Evolutionary conservation across 1,140 invertebrate species (phyloP).

Genomic region (Pseudomyrmex sp.): DNA sequence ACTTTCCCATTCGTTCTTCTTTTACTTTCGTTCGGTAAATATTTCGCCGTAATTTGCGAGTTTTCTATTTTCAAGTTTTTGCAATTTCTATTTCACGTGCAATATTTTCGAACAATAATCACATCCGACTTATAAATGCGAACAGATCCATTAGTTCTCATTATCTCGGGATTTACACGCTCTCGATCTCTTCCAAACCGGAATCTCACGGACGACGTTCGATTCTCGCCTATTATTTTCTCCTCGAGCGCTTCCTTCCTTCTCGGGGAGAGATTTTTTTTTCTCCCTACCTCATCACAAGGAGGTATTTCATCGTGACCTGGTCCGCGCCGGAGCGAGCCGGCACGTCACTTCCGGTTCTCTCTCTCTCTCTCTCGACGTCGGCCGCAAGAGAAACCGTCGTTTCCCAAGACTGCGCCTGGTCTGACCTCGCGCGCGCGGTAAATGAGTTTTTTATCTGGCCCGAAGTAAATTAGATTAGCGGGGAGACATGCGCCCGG

Average conservation of each 20-base stretch:
- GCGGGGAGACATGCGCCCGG: slow-evolving; percentile 72
- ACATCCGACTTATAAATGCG: background rate
- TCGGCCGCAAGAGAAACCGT: slow-evolving; percentile 30
- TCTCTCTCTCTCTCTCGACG: background rate
- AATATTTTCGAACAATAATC: background rate
- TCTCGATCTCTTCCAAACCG: background rate
- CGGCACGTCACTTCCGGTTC: slow-evolving; percentile 60
- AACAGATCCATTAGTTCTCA: background rate
- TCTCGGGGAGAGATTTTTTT: background rate
- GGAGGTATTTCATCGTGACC: slow-evolving; percentile 37
- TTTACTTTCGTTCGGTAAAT: background rate
- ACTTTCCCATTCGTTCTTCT: background rate
- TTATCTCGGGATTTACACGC: background rate
- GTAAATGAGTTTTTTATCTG: slow-evolving; percentile 77
- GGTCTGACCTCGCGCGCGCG: slow-evolving; percentile 68
- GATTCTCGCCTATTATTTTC: slow-evolving; percentile 5
- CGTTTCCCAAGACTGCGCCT: slow-evolving; percentile 55
- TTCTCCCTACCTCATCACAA: background rate
- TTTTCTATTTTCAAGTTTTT: background rate
- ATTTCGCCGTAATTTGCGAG: background rate
- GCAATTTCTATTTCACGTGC: background rate
- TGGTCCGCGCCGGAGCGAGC: slow-evolving; percentile 22
- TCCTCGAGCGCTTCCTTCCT: background rate
- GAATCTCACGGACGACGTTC: slow-evolving; percentile 10
- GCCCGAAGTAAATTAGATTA: slow-evolving; percentile 78